These are phyloP conservation scores for Etheostoma cragini DNA, from an alignment of 2,113 vertebrate species.

Conservation along the genomic window DNA sequence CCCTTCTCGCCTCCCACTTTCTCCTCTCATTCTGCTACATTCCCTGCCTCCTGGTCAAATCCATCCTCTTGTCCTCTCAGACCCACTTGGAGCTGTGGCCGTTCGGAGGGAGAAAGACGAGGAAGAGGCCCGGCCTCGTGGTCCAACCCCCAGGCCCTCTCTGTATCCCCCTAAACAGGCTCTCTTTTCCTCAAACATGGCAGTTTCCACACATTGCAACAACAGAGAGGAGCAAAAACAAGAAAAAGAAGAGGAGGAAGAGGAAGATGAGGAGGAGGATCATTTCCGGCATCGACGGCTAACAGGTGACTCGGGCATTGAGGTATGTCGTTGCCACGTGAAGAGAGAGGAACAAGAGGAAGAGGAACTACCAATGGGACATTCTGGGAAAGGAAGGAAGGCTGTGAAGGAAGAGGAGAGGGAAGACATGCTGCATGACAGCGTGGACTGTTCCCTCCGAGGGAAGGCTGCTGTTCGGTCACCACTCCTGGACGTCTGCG, in stretches of 20 bases:
- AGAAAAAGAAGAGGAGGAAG: conserved; percentile 73
- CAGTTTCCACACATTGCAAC: conserved; percentile 66
- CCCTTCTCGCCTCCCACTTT: conserved; percentile 61
- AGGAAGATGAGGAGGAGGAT: conserved; percentile 81
- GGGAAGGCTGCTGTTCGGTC: conserved; percentile 46
- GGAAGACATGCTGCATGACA: conserved; percentile 72
- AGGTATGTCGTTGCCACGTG: conserved; percentile 89
- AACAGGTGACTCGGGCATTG: conserved; percentile 95
- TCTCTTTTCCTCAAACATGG: conserved; percentile 77
- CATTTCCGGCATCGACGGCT: conserved; percentile 89
- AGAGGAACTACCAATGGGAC: conserved; percentile 47
- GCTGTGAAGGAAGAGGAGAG: conserved; percentile 32
- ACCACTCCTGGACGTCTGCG: conserved; percentile 35
- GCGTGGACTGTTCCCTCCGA: conserved; percentile 70
- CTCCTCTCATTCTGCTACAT: conserved; percentile 63
- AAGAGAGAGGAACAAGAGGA: conserved; percentile 70
- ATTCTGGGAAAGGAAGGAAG: conserved; percentile 33
- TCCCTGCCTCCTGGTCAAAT: conserved; percentile 55
- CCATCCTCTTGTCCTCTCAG: conserved; percentile 57
- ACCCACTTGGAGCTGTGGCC: conserved; percentile 62
- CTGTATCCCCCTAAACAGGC: conserved; percentile 64
- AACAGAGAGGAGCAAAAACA: conserved; percentile 69
- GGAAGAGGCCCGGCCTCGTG: conserved; percentile 19
- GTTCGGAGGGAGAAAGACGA: conserved; percentile 47
- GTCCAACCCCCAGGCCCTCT: conserved; percentile 8